Conservation (phyloP, 2,888 invertebrate genomes). For the Sceliomorpha sp. region DNA sequence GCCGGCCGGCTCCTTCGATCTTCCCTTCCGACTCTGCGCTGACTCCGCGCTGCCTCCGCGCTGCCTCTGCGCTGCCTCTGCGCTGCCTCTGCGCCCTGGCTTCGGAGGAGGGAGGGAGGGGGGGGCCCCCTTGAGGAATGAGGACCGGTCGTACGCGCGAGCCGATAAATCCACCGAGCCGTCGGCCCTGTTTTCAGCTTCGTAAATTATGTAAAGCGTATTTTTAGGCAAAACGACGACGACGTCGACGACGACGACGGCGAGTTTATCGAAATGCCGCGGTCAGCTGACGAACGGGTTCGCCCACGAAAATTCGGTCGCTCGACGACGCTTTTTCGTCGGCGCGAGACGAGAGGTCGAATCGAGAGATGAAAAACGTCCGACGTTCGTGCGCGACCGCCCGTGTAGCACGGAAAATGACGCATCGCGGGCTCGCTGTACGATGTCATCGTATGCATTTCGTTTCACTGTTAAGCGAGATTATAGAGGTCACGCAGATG, state of each 20-base stretch:
- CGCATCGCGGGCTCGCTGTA: conserved; percentile 44
- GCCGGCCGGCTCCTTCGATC: conserved; percentile 36
- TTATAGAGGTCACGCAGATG: conserved; percentile 56
- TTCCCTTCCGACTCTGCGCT: conserved; percentile 28
- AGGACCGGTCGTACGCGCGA: conserved; percentile 7
- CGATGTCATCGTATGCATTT: conserved; percentile 56
- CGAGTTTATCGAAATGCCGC: too few relatives aligned
- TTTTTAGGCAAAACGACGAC: conserved; percentile 47
- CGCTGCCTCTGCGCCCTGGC: too few relatives aligned
- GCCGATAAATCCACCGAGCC: conserved; percentile 25
- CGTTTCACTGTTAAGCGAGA: conserved; percentile 56
- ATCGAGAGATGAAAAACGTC: too few relatives aligned
- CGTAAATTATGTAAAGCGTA: conserved; percentile 33
- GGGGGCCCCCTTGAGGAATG: conserved; percentile 6
- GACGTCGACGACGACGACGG: too few relatives aligned
- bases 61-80: too few relatives aligned
- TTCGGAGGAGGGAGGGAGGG: too few relatives aligned
- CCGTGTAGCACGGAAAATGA: conserved; percentile 48
- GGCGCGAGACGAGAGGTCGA: too few relatives aligned
- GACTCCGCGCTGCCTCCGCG: too few relatives aligned
- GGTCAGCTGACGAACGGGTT: conserved; percentile 47
- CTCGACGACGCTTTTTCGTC: conserved; percentile 25
- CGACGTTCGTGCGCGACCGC: conserved; percentile 19
- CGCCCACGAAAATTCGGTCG: conserved; percentile 46
- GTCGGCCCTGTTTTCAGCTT: conserved; percentile 10